A percentile compares a stretch with the other conserved stretches of the same genome.
phyloP scores from a whole-genome alignment of 1,140 invertebrate species.

The Neelides sp. region DNA sequence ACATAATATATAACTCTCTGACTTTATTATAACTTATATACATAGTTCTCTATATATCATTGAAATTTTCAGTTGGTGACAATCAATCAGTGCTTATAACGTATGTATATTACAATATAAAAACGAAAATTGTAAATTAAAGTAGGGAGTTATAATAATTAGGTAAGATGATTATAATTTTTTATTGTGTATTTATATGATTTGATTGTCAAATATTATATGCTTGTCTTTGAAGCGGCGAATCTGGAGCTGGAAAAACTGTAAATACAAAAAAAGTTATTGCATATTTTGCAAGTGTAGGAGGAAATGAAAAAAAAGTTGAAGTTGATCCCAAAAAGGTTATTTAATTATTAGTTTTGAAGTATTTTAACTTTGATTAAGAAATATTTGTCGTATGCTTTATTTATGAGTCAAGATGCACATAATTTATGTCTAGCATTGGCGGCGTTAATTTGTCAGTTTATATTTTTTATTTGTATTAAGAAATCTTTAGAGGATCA shows the following conservation, averaged over 20 bases:
- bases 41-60: too few relatives aligned
- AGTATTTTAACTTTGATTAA: too few relatives aligned
- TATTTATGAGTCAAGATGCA: constrained; percentile 4
- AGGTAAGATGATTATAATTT: background rate
- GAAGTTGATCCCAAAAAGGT: too few relatives aligned
- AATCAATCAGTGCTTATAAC: constrained; percentile 46
- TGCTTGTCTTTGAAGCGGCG: too few relatives aligned
- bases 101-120: constrained; percentile 32
- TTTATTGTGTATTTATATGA: background rate
- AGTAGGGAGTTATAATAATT: background rate
- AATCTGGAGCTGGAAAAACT: constrained; percentile 51
- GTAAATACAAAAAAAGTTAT: constrained; percentile 57
- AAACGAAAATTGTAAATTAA: too few relatives aligned
- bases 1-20: too few relatives aligned
- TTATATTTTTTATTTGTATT: background rate
- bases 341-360: too few relatives aligned
- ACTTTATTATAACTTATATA: too few relatives aligned
- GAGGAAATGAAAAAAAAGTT: too few relatives aligned
- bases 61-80: constrained; percentile 52
- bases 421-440: too few relatives aligned
- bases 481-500: constrained; percentile 41
- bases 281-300: constrained; percentile 47
- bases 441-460: too few relatives aligned
- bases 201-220: background rate
- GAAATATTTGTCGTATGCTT: too few relatives aligned